These are phyloP conservation scores for Dipodomys merriami DNA, from an alignment of 2,113 vertebrate species.

Conservation along the genomic window DNA sequence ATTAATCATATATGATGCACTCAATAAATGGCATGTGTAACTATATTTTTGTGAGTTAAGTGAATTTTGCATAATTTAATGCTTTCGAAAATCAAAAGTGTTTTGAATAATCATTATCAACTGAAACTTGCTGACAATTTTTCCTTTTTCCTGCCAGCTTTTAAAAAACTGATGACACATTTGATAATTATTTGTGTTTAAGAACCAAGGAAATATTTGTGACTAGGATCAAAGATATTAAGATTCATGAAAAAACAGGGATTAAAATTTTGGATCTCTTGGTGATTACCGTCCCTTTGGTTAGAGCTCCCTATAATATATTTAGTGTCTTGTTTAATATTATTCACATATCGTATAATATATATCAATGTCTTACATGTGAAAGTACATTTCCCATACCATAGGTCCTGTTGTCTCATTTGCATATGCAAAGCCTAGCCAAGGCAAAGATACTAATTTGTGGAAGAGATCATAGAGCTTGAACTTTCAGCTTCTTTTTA, in stretches of 20 bases:
- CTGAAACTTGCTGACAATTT: slow-evolving; percentile 50
- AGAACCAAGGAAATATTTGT: slow-evolving; percentile 49
- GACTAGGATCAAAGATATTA: slow-evolving; percentile 32
- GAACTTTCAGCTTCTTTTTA: neutral
- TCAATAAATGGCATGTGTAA: slow-evolving; percentile 20
- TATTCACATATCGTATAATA: no score
- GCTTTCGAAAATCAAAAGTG: slow-evolving; percentile 43
- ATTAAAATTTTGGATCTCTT: neutral
- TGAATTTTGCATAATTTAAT: slow-evolving; percentile 39
- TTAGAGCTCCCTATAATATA: neutral
- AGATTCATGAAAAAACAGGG: neutral
- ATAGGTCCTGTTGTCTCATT: neutral
- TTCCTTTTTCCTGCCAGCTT: neutral
- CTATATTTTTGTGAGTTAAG: slow-evolving; percentile 46
- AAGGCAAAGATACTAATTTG: neutral
- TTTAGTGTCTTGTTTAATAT: neutral
- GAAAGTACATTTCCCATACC: neutral
- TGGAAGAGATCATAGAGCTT: neutral
- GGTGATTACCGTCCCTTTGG: neutral
- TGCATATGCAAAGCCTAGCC: neutral
- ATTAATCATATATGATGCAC: neutral
- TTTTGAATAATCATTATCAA: slow-evolving; percentile 29
- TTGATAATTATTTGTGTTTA: slow-evolving; percentile 40
- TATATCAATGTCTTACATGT: no score
- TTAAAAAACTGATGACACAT: slow-evolving; percentile 9